These are phyloP conservation scores for Adelosebastes latens DNA, from an alignment of 2,797 vertebrate genomes.

Conservation along the genomic window DNA sequence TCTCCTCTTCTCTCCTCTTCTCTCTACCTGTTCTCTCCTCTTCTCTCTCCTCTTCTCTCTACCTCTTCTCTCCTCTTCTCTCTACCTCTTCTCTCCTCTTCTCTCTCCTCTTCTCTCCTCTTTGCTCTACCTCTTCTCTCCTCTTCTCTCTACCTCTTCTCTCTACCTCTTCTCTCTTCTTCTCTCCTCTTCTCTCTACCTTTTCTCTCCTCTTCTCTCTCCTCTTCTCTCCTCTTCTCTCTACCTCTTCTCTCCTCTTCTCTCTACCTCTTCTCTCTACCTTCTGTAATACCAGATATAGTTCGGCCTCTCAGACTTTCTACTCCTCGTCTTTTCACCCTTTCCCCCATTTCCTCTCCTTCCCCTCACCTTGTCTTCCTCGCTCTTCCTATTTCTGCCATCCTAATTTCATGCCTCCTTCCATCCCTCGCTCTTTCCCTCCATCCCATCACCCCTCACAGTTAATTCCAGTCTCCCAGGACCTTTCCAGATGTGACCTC, in stretches of 20 bases:
- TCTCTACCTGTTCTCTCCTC: too few species aligned
- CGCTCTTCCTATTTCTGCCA: neutral
- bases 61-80: rapidly evolving
- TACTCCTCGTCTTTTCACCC: neutral
- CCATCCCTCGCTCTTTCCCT: neutral
- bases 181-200: too few species aligned
- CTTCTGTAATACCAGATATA: neutral
- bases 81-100: too few species aligned
- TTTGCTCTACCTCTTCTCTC: rapidly evolving
- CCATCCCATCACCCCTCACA: neutral
- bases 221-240: too few species aligned
- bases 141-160: rapidly evolving
- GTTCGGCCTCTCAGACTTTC: neutral
- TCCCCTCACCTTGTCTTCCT: neutral
- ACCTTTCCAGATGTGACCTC: constrained; percentile 44
- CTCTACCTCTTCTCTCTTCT: too few species aligned
- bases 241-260: too few species aligned
- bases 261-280: too few species aligned
- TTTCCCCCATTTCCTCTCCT: neutral
- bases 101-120: too few species aligned
- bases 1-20: too few species aligned
- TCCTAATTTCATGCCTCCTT: neutral
- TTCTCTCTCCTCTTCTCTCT: too few species aligned
- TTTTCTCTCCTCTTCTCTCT: too few species aligned
- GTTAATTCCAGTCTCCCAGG: constrained; percentile 16